phyloP scores from a whole-genome alignment of 2,113 vertebrate genomes.

The Megaleporinus macrocephalus region DNA sequence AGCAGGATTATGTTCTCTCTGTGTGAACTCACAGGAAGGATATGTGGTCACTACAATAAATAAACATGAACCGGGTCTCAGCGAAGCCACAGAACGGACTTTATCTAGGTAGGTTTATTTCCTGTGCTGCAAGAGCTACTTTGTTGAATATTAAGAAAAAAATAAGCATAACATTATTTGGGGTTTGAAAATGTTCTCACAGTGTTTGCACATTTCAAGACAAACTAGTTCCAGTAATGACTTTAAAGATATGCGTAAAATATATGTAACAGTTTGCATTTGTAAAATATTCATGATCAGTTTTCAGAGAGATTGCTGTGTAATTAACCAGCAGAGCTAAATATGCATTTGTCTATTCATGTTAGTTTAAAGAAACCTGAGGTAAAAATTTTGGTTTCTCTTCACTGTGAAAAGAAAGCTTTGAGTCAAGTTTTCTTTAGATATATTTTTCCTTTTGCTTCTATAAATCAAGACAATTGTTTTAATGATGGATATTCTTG shows the following conservation, averaged over 20 bases:
- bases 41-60: slow-evolving; percentile 41
- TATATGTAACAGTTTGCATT: slow-evolving; percentile 9
- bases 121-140: slow-evolving; percentile 31
- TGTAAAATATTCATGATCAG: slow-evolving; percentile 34
- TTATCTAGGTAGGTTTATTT: slow-evolving; percentile 50
- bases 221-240: slow-evolving; percentile 21
- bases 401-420: neutral
- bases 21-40: slow-evolving; percentile 24
- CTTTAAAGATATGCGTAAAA: slow-evolving; percentile 43
- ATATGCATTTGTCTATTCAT: neutral
- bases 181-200: slow-evolving; percentile 33
- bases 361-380: neutral
- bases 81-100: slow-evolving; percentile 18
- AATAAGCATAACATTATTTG: slow-evolving; percentile 46
- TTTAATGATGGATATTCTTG: too few relatives aligned
- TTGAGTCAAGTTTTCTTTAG: neutral
- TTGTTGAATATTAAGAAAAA: slow-evolving; percentile 23
- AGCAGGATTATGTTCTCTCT: slow-evolving; percentile 18
- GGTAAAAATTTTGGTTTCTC: too few relatives aligned
- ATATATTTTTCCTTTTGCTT: neutral
- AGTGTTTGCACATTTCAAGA: slow-evolving; percentile 40
- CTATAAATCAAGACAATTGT: too few relatives aligned
- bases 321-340: neutral
- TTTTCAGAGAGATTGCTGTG: slow-evolving; percentile 22
- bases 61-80: slow-evolving; percentile 48